Conservation (phyloP, 1,140 invertebrate species). For the Anadara kagoshimensis region DNA sequence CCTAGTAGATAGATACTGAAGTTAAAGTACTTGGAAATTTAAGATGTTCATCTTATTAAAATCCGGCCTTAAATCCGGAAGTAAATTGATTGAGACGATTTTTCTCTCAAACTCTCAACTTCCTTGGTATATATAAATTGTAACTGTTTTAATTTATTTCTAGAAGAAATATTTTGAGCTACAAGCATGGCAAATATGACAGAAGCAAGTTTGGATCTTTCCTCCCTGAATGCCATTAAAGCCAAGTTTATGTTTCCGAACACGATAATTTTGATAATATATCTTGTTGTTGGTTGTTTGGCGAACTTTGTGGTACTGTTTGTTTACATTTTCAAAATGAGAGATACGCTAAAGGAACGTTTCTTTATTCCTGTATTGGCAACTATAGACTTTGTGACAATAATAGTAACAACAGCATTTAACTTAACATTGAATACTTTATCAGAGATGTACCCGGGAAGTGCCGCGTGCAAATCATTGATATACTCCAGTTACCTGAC, state of each 20-base stretch:
- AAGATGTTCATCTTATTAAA: too few species aligned
- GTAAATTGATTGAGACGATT: too few species aligned
- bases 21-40: too few species aligned
- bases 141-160: too few species aligned
- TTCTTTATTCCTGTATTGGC: not conserved
- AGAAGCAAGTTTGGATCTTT: too few species aligned
- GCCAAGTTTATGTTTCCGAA: not conserved
- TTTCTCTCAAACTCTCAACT: too few species aligned
- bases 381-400: not conserved
- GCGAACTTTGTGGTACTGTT: not conserved
- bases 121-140: too few species aligned
- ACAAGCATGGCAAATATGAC: too few species aligned
- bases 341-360: not conserved
- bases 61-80: too few species aligned
- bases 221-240: not conserved
- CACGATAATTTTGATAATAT: not conserved
- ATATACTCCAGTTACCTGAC: conserved; percentile 4
- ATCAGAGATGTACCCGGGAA: not conserved
- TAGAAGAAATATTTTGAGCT: too few species aligned
- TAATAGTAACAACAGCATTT: conserved; percentile 1
- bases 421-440: not conserved
- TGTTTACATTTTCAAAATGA: not conserved
- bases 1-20: too few species aligned
- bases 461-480: not conserved
- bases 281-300: not conserved